Conservation (phyloP, 1,140 invertebrate species). For the Brachionus rotundiformis region DNA sequence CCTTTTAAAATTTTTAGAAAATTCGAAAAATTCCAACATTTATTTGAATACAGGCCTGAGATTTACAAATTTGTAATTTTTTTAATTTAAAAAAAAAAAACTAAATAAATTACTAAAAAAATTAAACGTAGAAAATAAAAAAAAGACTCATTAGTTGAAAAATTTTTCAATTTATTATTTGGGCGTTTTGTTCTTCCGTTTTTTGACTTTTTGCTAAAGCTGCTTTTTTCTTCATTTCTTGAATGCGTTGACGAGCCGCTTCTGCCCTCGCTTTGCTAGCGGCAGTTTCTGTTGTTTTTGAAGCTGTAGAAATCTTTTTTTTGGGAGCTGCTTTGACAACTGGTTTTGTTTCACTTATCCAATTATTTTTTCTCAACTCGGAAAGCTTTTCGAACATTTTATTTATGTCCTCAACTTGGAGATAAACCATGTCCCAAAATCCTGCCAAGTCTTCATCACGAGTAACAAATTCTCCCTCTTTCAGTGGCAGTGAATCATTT, state of each 20-base stretch:
- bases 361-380: conserved; percentile 71
- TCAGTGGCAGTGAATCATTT: conserved; percentile 66
- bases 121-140: conserved; percentile 49
- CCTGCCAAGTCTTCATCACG: conserved; percentile 84
- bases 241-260: conserved; percentile 23
- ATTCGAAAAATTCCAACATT: neutral
- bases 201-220: conserved; percentile 2
- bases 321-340: neutral
- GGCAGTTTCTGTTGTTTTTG: neutral
- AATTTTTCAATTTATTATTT: conserved; percentile 28
- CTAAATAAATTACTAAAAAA: conserved; percentile 47
- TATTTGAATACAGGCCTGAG: conserved; percentile 23
- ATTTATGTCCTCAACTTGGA: conserved; percentile 81
- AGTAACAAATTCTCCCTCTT: conserved; percentile 80
- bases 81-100: neutral
- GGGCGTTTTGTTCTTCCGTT: neutral
- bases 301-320: neutral
- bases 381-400: conserved; percentile 77
- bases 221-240: conserved; percentile 36
- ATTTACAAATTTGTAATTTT: conserved; percentile 27
- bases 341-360: conserved; percentile 64
- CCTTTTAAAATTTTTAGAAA: neutral
- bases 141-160: neutral
- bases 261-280: conserved; percentile 35
- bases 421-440: conserved; percentile 93